Conservation (phyloP, 1,140 invertebrate species). For the Cryptotermes secundus region DNA sequence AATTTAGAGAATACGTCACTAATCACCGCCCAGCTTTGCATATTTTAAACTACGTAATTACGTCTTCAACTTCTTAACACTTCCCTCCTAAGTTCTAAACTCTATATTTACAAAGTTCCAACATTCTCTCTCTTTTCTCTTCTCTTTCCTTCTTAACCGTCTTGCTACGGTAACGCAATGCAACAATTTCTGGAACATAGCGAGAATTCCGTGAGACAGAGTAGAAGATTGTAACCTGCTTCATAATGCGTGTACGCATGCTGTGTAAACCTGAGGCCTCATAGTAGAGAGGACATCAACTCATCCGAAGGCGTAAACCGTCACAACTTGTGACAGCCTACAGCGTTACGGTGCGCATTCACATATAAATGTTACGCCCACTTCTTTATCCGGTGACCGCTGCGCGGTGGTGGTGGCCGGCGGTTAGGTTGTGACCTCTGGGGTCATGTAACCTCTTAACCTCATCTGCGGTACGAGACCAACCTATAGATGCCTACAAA, state of each 20-base stretch:
- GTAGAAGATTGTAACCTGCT: background rate
- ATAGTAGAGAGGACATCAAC: background rate
- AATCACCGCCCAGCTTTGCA: background rate
- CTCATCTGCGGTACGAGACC: constrained; percentile 10
- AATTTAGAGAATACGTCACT: background rate
- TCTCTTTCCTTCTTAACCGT: background rate
- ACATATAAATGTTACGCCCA: constrained; percentile 5
- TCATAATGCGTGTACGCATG: background rate
- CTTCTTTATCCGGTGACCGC: background rate
- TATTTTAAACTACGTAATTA: background rate
- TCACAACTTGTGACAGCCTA: constrained; percentile 5
- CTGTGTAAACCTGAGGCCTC: background rate
- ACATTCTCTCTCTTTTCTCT: background rate
- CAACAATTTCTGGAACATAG: background rate
- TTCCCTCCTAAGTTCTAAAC: too few relatives aligned
- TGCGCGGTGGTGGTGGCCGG: background rate
- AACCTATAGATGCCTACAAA: background rate
- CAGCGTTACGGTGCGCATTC: background rate
- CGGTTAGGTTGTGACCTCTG: background rate
- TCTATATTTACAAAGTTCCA: background rate
- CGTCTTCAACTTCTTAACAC: background rate
- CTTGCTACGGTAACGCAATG: background rate
- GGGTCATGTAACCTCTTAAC: constrained; percentile 9
- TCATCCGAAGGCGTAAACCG: background rate
- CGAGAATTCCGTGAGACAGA: background rate